phyloP scores from a whole-genome alignment of 2,888 invertebrate genomes.

The Drosophila anomelani region DNA sequence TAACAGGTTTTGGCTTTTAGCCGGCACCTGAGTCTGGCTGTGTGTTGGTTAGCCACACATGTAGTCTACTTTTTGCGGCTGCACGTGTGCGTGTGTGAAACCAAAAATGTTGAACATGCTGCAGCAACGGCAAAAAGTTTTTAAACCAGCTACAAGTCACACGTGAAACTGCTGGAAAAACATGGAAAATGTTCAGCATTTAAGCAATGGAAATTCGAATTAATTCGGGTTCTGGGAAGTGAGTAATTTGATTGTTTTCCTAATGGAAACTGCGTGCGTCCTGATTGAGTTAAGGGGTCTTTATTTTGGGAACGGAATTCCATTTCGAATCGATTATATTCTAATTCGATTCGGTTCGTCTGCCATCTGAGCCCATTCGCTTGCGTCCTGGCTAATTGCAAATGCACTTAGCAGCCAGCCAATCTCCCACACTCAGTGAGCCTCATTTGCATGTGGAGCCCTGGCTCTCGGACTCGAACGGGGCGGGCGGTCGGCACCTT shows the following conservation, averaged over 20 bases:
- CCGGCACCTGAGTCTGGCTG: conserved; percentile 17
- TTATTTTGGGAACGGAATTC: conserved; percentile 5
- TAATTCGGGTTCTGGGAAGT: background rate
- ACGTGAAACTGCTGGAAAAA: conserved; percentile 9
- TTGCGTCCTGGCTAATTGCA: conserved; percentile 32
- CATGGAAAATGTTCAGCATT: background rate
- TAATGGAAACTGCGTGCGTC: conserved; percentile 11
- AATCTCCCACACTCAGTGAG: conserved; percentile 8
- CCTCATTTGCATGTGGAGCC: conserved; percentile 36
- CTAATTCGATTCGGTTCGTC: conserved; percentile 15
- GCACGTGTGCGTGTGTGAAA: conserved; percentile 6
- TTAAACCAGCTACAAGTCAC: conserved; percentile 20
- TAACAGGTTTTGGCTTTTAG: conserved; percentile 43
- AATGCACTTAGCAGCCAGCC: conserved; percentile 34
- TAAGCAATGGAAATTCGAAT: conserved; percentile 18
- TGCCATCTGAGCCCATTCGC: conserved; percentile 3
- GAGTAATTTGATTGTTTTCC: conserved; percentile 28
- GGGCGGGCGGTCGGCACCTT: conserved; percentile 18
- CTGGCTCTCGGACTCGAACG: background rate
- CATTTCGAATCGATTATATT: conserved; percentile 10
- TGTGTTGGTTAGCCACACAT: conserved; percentile 30
- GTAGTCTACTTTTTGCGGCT: conserved; percentile 34
- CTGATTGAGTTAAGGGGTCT: conserved; percentile 2
- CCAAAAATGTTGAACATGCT: conserved; percentile 28
- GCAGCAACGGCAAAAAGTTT: conserved; percentile 27